A percentile compares a stretch with the other conserved stretches of the same genome.
Conservation (phyloP, 1,140 invertebrate species). For the Diorhabda carinulata region DNA sequence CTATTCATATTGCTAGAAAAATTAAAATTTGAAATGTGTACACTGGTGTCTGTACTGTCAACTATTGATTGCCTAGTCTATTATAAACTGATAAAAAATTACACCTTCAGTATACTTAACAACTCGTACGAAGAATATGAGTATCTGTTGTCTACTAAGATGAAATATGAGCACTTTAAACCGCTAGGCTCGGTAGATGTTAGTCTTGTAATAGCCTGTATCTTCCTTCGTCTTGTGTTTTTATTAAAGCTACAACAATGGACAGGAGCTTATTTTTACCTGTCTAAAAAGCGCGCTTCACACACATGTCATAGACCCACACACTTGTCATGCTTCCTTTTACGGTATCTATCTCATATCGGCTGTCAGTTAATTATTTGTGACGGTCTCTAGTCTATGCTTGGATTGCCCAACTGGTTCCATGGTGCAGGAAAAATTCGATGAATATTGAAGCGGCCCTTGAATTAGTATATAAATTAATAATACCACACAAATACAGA, state of each 20-base stretch:
- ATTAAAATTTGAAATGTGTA: no score
- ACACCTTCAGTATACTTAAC: no score
- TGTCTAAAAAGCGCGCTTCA: constrained; percentile 21
- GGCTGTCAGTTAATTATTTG: constrained; percentile 17
- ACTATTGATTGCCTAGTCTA: no score
- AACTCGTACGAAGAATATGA: no score
- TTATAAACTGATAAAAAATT: no score
- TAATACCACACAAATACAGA: no score
- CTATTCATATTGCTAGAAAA: no score
- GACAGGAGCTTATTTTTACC: constrained; percentile 27
- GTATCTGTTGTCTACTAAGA: not conserved
- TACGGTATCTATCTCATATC: constrained; percentile 19
- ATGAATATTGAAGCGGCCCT: no score
- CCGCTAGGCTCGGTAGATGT: constrained; percentile 18
- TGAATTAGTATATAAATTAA: no score
- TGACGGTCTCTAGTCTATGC: not conserved
- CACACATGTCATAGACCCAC: constrained; percentile 23
- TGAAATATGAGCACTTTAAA: constrained; percentile 28
- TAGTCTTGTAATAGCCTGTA: constrained; percentile 17
- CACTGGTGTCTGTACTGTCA: no score
- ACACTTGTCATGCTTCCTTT: constrained; percentile 17
- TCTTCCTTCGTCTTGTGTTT: constrained; percentile 17
- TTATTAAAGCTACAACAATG: constrained; percentile 14
- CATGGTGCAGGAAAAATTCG: no score
- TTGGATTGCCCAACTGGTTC: not conserved